Evolutionary conservation across 2,888 invertebrate genomes (phyloP).

Genomic region (Callinectes sapidus): DNA sequence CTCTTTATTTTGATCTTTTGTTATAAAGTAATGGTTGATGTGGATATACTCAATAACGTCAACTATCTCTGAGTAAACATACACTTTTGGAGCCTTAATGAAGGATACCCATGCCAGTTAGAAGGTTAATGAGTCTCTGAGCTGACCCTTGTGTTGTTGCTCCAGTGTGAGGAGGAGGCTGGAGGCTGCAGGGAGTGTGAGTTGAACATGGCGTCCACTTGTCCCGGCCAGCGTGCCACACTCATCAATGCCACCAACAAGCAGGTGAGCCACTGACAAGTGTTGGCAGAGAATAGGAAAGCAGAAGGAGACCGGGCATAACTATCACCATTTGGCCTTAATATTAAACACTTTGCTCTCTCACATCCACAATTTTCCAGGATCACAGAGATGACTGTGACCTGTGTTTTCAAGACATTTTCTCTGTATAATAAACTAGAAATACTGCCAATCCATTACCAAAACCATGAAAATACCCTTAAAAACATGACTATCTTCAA

Average conservation of each 20-base stretch:
- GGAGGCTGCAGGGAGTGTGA: slow-evolving; percentile 65
- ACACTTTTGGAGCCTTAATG: background rate
- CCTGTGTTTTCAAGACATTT: no score
- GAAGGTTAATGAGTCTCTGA: background rate
- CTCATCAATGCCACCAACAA: slow-evolving; percentile 64
- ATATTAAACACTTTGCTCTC: no score
- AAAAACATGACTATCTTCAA: no score
- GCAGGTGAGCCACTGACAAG: slow-evolving; percentile 38
- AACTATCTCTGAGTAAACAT: background rate
- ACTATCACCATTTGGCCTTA: background rate
- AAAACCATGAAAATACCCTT: no score
- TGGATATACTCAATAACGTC: background rate
- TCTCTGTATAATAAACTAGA: no score
- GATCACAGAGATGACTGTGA: no score
- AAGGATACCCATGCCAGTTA: no score
- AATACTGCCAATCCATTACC: no score
- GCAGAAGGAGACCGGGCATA: background rate
- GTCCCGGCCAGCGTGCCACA: slow-evolving; percentile 56
- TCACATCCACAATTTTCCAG: no score
- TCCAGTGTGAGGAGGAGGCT: slow-evolving; percentile 61
- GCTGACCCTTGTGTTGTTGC: background rate
- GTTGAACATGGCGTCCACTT: slow-evolving; percentile 57
- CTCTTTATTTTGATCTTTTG: background rate
- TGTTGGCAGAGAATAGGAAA: background rate
- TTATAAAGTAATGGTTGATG: background rate